phyloP scores from a whole-genome alignment of 1,140 invertebrate species.

The Euborellia annulipes region DNA sequence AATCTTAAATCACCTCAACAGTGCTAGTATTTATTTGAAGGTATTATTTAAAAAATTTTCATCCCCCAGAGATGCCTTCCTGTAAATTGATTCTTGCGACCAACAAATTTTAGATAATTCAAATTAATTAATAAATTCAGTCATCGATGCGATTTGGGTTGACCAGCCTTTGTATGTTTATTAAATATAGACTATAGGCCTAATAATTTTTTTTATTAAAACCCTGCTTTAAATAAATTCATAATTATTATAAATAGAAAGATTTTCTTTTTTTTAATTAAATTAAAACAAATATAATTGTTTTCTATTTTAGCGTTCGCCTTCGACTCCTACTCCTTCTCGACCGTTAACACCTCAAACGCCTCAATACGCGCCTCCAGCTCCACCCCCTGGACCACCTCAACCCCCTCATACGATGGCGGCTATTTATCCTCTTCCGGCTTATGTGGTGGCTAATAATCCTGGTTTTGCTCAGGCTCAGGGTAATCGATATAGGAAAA shows the following conservation, averaged over 20 bases:
- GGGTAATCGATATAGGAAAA: conserved; percentile 18
- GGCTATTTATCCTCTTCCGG: conserved; percentile 11
- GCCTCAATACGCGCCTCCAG: conserved; percentile 34
- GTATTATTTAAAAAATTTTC: no score
- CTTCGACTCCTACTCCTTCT: conserved; percentile 45
- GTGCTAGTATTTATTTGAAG: no score
- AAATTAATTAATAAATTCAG: no score
- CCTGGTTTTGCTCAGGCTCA: conserved; percentile 2
- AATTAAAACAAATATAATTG: conserved; percentile 9
- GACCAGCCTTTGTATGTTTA: no score
- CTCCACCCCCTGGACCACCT: conserved; percentile 24
- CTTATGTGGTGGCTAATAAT: conserved; percentile 19
- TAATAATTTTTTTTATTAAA: conserved; percentile 7
- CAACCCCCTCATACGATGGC: conserved; percentile 27
- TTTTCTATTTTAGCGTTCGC: conserved; percentile 33
- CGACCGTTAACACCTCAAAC: conserved; percentile 75
- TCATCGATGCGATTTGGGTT: no score
- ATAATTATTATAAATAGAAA: conserved; percentile 15
- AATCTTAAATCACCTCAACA: no score
- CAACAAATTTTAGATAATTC: no score
- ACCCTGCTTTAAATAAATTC: conserved; percentile 5
- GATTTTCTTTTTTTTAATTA: conserved; percentile 10
- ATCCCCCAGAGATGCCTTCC: no score
- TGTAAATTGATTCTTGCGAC: no score
- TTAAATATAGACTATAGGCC: no score